phyloP scores from a whole-genome alignment of 2,113 vertebrate genomes.

The Grammomys dolichurus region DNA sequence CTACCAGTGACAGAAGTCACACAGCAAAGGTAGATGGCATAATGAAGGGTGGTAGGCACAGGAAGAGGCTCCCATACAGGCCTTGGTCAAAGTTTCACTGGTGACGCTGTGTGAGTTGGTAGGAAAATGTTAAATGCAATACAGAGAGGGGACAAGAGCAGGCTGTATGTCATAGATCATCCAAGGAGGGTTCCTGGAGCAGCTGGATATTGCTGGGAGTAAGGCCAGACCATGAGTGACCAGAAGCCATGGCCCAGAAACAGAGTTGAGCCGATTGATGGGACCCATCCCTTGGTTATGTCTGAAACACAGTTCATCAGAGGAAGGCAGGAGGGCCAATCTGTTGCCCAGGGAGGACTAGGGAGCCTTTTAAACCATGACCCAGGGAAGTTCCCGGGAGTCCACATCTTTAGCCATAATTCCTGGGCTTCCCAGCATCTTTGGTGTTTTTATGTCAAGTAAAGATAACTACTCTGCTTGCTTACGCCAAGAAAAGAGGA shows the following conservation, averaged over 20 bases:
- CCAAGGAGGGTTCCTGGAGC: rapidly evolving
- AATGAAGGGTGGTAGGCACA: too few species aligned
- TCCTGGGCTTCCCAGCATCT: not conserved
- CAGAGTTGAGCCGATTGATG: not conserved
- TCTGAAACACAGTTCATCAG: not conserved
- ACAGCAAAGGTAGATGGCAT: too few species aligned
- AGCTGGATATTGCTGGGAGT: too few species aligned
- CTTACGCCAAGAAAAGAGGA: not conserved
- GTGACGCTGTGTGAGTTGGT: rapidly evolving
- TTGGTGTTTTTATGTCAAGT: not conserved
- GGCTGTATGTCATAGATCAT: rapidly evolving
- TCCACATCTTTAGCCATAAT: not conserved
- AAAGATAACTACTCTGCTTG: not conserved
- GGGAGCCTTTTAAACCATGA: not conserved
- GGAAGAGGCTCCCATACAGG: rapidly evolving
- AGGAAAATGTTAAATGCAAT: not conserved
- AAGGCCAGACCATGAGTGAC: not conserved
- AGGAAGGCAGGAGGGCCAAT: not conserved
- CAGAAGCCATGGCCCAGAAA: not conserved
- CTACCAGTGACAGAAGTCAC: too few species aligned
- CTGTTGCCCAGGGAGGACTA: not conserved
- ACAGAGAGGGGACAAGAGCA: rapidly evolving
- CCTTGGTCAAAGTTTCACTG: not conserved
- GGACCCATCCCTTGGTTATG: not conserved
- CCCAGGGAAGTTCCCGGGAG: rapidly evolving